A percentile compares a stretch with the other conserved stretches of the same genome.
Evolutionary conservation across 2,113 vertebrate species (phyloP).

Genomic region (Ondatra zibethicus): DNA sequence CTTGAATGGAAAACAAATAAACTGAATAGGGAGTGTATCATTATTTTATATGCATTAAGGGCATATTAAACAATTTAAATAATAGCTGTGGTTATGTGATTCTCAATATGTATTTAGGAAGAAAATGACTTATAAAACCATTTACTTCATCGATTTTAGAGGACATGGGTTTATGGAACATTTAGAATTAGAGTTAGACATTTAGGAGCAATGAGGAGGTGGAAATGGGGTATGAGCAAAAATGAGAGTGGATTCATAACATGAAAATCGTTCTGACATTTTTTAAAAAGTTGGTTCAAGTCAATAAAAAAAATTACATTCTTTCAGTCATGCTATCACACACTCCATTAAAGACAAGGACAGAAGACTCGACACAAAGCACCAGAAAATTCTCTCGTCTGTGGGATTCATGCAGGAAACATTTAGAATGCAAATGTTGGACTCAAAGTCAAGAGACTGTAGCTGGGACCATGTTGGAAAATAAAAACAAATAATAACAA

Average conservation of each 20-base stretch:
- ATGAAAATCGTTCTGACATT: background rate
- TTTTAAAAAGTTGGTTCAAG: background rate
- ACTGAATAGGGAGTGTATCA: background rate
- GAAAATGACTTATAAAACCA: background rate
- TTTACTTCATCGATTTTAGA: conserved; percentile 26
- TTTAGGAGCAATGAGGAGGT: background rate
- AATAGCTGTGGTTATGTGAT: background rate
- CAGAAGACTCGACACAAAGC: background rate
- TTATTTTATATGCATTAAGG: background rate
- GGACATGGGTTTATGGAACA: background rate
- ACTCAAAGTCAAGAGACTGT: conserved; percentile 23
- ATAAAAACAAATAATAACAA: background rate
- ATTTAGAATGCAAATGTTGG: background rate
- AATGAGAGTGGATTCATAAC: background rate
- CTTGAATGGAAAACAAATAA: background rate
- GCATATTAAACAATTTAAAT: conserved; percentile 2
- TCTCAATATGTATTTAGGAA: background rate
- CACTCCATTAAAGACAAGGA: background rate
- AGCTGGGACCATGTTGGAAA: background rate
- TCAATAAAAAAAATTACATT: conserved; percentile 18
- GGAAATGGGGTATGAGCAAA: background rate
- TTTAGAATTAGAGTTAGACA: conserved; percentile 17
- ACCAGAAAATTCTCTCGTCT: background rate
- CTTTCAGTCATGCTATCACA: background rate
- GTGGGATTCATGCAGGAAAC: background rate